Conservation (phyloP, 2,888 invertebrate genomes). For the Schizotus pectinicornis region DNA sequence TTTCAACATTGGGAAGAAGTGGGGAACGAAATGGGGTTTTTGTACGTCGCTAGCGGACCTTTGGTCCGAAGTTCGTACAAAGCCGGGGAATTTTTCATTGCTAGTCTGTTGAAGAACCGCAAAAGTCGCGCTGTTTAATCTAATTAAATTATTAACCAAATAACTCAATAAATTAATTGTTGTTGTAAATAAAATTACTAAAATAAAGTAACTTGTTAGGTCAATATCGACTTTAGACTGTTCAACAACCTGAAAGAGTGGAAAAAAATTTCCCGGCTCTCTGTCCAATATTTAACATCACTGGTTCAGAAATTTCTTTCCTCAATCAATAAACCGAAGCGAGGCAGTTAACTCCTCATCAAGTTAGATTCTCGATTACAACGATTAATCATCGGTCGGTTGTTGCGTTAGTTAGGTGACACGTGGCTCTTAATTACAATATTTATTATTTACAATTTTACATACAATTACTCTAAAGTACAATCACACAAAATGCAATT, state of each 20-base stretch:
- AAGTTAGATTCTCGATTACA: no score
- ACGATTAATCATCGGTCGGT: no score
- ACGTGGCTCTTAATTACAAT: constrained; percentile 35
- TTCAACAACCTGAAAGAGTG: no score
- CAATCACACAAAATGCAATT: constrained; percentile 53
- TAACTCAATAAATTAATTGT: no score
- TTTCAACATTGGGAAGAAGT: constrained; percentile 85
- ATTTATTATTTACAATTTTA: constrained; percentile 52
- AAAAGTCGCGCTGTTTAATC: constrained; percentile 51
- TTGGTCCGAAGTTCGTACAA: constrained; percentile 96
- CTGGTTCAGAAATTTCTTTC: no score
- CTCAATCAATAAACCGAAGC: no score
- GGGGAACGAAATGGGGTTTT: constrained; percentile 87
- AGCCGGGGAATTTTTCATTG: constrained; percentile 94
- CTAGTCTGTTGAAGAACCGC: constrained; percentile 75
- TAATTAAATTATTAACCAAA: background rate
- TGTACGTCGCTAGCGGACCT: constrained; percentile 97
- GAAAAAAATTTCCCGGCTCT: no score
- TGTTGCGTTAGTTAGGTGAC: background rate
- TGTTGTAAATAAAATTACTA: no score
- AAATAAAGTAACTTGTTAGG: no score
- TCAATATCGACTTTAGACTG: no score
- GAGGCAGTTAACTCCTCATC: no score
- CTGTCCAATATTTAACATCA: no score
- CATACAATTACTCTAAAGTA: constrained; percentile 47